A percentile compares a stretch with the other conserved stretches of the same genome.
Conservation (phyloP, 2,797 vertebrate genomes). For the Parauchenoglanis punctatus region DNA sequence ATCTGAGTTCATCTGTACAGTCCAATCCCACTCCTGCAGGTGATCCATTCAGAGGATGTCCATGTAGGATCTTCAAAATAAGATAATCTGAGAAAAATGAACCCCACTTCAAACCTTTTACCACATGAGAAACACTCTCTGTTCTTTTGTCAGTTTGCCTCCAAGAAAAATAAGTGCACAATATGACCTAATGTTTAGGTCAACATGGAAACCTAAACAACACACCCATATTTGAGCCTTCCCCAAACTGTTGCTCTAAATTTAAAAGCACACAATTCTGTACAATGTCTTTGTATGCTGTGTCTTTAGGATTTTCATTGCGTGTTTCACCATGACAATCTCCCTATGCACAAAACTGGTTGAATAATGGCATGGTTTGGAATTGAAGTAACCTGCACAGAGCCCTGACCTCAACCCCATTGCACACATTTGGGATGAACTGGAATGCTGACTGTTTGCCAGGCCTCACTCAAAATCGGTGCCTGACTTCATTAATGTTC, state of each 20-base stretch:
- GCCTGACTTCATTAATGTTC: background rate
- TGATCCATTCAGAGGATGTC: background rate
- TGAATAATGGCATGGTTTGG: too few species aligned
- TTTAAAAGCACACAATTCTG: too few species aligned
- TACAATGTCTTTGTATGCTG: too few species aligned
- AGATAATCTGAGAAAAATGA: background rate
- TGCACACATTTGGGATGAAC: background rate
- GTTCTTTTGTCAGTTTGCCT: too few species aligned
- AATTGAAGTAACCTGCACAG: background rate
- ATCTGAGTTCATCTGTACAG: background rate
- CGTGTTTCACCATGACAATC: too few species aligned
- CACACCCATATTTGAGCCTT: too few species aligned
- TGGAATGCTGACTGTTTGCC: background rate
- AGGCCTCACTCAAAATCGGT: too few species aligned
- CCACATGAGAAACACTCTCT: background rate
- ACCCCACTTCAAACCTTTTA: constrained; percentile 3
- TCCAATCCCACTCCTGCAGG: too few species aligned
- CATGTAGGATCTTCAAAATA: background rate
- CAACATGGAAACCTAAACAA: too few species aligned
- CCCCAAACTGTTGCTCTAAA: too few species aligned
- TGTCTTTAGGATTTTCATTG: too few species aligned
- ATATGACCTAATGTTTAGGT: background rate
- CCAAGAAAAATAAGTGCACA: background rate
- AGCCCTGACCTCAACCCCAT: background rate
- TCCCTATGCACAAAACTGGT: background rate